phyloP scores from a whole-genome alignment of 2,888 invertebrate genomes.

The Drosophila quinaria region DNA sequence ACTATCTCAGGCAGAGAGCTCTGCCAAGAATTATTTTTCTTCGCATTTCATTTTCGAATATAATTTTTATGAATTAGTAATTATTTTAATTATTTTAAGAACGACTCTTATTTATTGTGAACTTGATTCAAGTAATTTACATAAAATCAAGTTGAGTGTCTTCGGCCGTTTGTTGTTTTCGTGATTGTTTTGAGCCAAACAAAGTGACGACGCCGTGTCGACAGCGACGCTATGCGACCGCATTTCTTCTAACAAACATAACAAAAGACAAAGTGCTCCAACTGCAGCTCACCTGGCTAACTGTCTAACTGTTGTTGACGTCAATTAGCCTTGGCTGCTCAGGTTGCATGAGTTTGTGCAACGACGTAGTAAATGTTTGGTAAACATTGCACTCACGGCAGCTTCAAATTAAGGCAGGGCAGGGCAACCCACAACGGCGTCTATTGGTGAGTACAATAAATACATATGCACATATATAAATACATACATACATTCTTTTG shows the following conservation, averaged over 20 bases:
- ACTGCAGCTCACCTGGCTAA: slow-evolving; percentile 31
- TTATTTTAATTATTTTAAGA: slow-evolving; percentile 31
- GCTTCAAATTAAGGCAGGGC: slow-evolving; percentile 40
- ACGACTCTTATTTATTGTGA: slow-evolving; percentile 12
- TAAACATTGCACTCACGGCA: slow-evolving; percentile 46
- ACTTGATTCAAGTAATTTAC: not conserved
- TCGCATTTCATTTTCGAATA: slow-evolving; percentile 37
- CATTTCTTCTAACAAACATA: slow-evolving; percentile 42
- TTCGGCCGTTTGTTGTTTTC: slow-evolving; percentile 12
- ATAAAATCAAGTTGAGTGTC: not conserved
- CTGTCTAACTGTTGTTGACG: slow-evolving; percentile 27
- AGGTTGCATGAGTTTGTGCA: slow-evolving; percentile 17
- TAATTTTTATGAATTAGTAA: slow-evolving; percentile 31
- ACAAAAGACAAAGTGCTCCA: slow-evolving; percentile 38
- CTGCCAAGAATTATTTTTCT: slow-evolving; percentile 44
- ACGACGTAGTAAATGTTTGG: no score
- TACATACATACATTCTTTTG: no score
- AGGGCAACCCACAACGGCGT: slow-evolving; percentile 21
- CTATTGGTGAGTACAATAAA: slow-evolving; percentile 45
- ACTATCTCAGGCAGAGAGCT: no score
- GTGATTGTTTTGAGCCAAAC: slow-evolving; percentile 22
- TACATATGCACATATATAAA: slow-evolving; percentile 14
- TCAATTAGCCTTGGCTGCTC: slow-evolving; percentile 22
- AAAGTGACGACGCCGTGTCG: slow-evolving; percentile 63
- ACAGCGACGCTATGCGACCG: slow-evolving; percentile 65